A percentile compares a stretch with the other conserved stretches of the same genome.
Evolutionary conservation across 1,140 invertebrate genomes (phyloP).

Genomic region (Zophobas atratus): DNA sequence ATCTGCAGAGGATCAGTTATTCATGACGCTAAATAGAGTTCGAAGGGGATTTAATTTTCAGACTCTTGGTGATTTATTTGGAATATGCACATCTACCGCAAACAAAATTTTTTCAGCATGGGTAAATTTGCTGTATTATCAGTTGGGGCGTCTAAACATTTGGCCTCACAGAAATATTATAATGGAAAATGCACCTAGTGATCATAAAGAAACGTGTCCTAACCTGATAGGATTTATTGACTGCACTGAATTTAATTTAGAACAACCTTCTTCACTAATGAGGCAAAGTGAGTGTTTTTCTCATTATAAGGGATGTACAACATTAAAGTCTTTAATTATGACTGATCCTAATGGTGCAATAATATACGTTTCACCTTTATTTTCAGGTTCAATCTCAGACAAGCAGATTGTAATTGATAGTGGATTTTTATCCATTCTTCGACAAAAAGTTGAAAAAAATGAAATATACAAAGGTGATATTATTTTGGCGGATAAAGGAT

Average conservation of each 20-base stretch:
- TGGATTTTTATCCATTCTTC: neutral
- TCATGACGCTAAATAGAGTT: too few species aligned
- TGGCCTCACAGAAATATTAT: conserved; percentile 2
- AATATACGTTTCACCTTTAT: conserved; percentile 2
- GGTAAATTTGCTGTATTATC: conserved; percentile 1
- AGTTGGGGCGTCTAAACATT: neutral
- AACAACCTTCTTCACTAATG: conserved; percentile 5
- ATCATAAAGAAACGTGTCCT: conserved; percentile 5
- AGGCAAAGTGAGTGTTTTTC: conserved; percentile 25
- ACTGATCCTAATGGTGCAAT: conserved; percentile 12
- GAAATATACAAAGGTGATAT: conserved; percentile 10
- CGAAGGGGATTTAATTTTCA: too few species aligned
- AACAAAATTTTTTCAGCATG: neutral
- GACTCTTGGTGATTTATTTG: too few species aligned
- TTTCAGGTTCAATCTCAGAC: conserved; percentile 21
- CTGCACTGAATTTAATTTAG: conserved; percentile 11
- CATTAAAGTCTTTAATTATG: conserved; percentile 20
- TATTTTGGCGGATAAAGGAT: conserved; percentile 24
- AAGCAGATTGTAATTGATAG: conserved; percentile 17
- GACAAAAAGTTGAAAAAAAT: neutral
- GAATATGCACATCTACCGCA: too few species aligned
- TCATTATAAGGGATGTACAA: conserved; percentile 10
- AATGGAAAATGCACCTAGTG: neutral
- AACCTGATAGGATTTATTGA: conserved; percentile 22
- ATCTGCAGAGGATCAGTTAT: too few species aligned